Percentiles rank a stretch among this genome's conserved stretches.
Conservation (phyloP, 2,888 invertebrate genomes). For the Halictus ligatus region DNA sequence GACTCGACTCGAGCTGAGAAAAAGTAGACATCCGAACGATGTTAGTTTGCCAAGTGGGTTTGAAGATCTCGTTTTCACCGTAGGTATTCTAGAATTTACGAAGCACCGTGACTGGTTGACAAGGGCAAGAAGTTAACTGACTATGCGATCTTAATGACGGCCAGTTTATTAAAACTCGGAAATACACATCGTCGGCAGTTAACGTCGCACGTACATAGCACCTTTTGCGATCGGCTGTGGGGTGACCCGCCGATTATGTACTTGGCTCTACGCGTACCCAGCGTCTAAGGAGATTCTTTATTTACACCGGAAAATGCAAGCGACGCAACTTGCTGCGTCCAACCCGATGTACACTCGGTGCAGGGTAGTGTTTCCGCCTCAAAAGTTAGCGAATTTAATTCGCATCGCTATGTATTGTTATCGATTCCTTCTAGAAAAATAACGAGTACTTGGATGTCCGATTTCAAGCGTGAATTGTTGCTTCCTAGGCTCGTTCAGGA, state of each 20-base stretch:
- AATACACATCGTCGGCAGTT: conserved; percentile 55
- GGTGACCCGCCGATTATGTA: conserved; percentile 25
- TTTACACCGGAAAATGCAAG: conserved; percentile 35
- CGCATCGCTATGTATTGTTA: neutral
- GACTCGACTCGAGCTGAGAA: conserved; percentile 19
- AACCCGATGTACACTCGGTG: neutral
- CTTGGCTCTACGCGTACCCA: neutral
- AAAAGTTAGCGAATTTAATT: conserved; percentile 3
- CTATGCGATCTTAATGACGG: conserved; percentile 56
- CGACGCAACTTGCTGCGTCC: conserved; percentile 22
- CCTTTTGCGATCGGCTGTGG: conserved; percentile 52
- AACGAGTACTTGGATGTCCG: neutral
- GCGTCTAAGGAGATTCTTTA: neutral
- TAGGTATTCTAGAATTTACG: conserved; percentile 43
- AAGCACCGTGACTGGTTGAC: conserved; percentile 42
- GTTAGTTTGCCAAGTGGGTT: conserved; percentile 39
- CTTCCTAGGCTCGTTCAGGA: no score
- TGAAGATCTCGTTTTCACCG: conserved; percentile 50
- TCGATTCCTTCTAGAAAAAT: neutral
- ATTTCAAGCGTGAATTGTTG: neutral
- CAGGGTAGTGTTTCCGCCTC: conserved; percentile 11
- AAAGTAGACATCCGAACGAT: conserved; percentile 46
- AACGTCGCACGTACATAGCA: conserved; percentile 52
- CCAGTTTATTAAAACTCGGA: conserved; percentile 59
- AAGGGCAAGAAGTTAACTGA: conserved; percentile 59